phyloP scores from a whole-genome alignment of 2,113 vertebrate genomes.

The Callopanchax toddi region DNA sequence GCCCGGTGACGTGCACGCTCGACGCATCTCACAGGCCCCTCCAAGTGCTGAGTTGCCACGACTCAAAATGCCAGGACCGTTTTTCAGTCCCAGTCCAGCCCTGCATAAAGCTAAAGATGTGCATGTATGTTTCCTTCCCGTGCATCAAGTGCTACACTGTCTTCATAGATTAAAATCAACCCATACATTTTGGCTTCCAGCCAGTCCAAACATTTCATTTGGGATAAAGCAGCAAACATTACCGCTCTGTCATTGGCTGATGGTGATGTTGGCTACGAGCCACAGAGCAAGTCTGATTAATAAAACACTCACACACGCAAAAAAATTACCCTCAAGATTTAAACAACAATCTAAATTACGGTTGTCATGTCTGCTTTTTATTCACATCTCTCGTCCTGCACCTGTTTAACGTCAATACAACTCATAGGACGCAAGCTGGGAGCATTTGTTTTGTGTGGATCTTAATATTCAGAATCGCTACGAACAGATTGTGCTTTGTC shows the following conservation, averaged over 20 bases:
- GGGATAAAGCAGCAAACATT: slow-evolving; percentile 18
- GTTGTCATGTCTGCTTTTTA: background rate
- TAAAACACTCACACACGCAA: background rate
- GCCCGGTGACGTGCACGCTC: no score
- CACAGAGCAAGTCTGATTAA: background rate
- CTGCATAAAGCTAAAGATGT: no score
- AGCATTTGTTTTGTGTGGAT: background rate
- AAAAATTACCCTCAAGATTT: background rate
- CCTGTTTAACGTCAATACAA: background rate
- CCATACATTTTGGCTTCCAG: background rate
- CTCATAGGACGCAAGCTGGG: background rate
- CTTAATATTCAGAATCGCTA: background rate
- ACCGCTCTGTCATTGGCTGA: slow-evolving; percentile 18
- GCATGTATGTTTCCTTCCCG: no score
- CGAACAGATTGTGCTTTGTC: slow-evolving; percentile 19
- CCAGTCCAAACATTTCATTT: slow-evolving; percentile 42
- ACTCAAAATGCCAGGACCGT: no score
- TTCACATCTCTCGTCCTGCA: background rate
- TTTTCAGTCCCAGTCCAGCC: no score
- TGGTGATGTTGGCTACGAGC: slow-evolving; percentile 10
- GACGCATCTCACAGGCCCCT: no score
- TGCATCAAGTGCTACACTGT: no score
- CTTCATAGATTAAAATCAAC: background rate
- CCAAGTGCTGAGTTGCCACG: no score
- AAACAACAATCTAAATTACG: background rate